phyloP scores from a whole-genome alignment of 2,113 vertebrate genomes.

The Ophiodon elongatus region DNA sequence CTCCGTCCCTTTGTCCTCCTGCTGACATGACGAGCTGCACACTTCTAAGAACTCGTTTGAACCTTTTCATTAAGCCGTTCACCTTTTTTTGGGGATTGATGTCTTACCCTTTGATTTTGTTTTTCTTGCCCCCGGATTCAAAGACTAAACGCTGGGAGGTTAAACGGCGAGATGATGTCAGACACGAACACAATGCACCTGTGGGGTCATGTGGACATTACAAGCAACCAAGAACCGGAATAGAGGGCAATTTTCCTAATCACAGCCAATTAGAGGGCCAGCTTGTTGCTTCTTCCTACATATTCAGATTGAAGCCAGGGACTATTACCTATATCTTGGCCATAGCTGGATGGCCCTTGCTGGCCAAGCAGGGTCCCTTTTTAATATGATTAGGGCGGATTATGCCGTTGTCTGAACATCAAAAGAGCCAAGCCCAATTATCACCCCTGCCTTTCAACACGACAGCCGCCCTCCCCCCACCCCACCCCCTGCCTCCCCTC shows the following conservation, averaged over 20 bases:
- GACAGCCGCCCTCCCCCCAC: conserved; percentile 50
- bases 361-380: conserved; percentile 71
- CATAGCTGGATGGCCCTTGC: conserved; percentile 51
- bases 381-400: conserved; percentile 84
- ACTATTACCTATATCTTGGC: conserved; percentile 66
- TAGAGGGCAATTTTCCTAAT: conserved; percentile 27
- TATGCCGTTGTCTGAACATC: conserved; percentile 81
- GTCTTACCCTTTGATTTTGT: conserved; percentile 20
- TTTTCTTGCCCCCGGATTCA: background rate
- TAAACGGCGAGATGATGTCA: conserved; percentile 10
- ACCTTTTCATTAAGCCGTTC: conserved; percentile 42
- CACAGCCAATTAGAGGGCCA: conserved; percentile 9
- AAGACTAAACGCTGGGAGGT: conserved; percentile 26
- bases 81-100: conserved; percentile 4
- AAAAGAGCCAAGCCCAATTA: conserved; percentile 85
- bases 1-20: conserved; percentile 58
- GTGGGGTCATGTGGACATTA: conserved; percentile 8
- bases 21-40: conserved; percentile 58
- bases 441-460: conserved; percentile 80
- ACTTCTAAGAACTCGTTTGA: conserved; percentile 41
- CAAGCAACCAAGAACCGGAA: conserved; percentile 2
- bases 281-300: conserved; percentile 24
- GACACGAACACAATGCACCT: conserved; percentile 8
- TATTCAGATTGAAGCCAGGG: conserved; percentile 23
- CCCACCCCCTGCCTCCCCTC: no score